Evolutionary conservation across 2,888 invertebrate genomes (phyloP), one percentile per base, ranked within the genome.

Genomic region (Drosophila infuscata): DNA sequence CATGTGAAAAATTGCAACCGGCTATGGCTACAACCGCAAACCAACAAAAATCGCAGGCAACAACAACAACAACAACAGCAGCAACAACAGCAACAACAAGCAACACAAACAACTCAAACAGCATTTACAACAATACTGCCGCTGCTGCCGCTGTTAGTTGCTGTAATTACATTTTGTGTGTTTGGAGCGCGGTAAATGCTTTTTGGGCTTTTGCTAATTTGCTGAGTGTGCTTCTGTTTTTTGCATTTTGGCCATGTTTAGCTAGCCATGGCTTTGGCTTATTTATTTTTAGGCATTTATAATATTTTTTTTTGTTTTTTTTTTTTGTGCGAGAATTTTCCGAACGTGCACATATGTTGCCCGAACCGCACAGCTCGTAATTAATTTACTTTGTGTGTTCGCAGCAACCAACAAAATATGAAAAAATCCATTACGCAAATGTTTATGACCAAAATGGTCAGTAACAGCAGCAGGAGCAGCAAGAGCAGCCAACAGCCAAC

Each of bases 401-500:
- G 79, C 76, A 88, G 79, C 81, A 71, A 61, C 79, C 76, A 87
- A 74, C 70, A 83, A 86, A 89, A 88, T 89, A 89, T 88, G 88
- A 89, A 82, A 88, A 88, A 89, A 88, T 90, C 90, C 88, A 88
- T 90, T 90, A 88, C 88, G 88, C 89, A 90, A 89, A 88, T 88
- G 88, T 88, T 88, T 88, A 88, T 88, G 88, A 85, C 88, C 88
- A 90, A 88, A 88, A 88, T 87, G 88, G 88, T 87, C 88, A 88
- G 81, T 80, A 58, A 59, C 58, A 56, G 57, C 70, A 33, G 46
- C 53, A 56, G 57, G 67, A 58, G 70, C 70, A 57, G 41, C 60
- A 64, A 66, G 53, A 35, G 57, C 46, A 46, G 20, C 20, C n/a
- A 46, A 1, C 43, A 58, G 29, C 38, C 38, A 38, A 9, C 57